Percentiles rank a stretch among this genome's conserved stretches.
These are phyloP conservation scores for Drosophila tani DNA, from an alignment of 1,140 invertebrate species.

Conservation along the genomic window DNA sequence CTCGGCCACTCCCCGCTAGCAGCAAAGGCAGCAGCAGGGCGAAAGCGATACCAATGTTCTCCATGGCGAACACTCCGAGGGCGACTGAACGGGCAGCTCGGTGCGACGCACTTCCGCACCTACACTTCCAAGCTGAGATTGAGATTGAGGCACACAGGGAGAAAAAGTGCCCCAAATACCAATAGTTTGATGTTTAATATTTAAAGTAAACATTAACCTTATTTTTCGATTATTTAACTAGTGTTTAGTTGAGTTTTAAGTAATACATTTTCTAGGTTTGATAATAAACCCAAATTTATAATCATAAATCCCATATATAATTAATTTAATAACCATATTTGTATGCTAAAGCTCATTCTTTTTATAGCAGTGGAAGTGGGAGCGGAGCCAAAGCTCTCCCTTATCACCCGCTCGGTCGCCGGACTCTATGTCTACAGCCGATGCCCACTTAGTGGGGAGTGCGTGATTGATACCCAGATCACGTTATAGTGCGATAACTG, in stretches of 20 bases:
- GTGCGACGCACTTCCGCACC: constrained; percentile 64
- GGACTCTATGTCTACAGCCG: background rate
- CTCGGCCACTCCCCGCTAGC: constrained; percentile 10
- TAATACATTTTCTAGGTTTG: background rate
- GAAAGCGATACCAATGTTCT: constrained; percentile 40
- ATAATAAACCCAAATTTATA: no score
- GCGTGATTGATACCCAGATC: constrained; percentile 45
- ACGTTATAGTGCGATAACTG: constrained; percentile 15
- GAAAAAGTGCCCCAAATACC: background rate
- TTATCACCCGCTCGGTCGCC: constrained; percentile 42
- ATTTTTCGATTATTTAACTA: no score
- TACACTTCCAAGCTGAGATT: constrained; percentile 12
- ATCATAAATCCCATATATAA: background rate
- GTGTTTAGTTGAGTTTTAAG: background rate
- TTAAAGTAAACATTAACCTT: background rate
- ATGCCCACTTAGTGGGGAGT: constrained; percentile 19
- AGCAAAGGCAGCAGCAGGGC: constrained; percentile 11
- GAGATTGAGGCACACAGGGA: constrained; percentile 17
- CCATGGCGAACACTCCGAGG: constrained; percentile 52
- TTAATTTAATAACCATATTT: background rate
- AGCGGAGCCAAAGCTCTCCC: constrained; percentile 22
- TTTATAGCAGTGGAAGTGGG: constrained; percentile 8
- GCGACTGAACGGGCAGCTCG: constrained; percentile 44
- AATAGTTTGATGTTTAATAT: background rate
- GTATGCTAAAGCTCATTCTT: background rate